Base-by-base conservation (phyloP, 1,140 invertebrate genomes). In the Micrasema minimum region DNA sequence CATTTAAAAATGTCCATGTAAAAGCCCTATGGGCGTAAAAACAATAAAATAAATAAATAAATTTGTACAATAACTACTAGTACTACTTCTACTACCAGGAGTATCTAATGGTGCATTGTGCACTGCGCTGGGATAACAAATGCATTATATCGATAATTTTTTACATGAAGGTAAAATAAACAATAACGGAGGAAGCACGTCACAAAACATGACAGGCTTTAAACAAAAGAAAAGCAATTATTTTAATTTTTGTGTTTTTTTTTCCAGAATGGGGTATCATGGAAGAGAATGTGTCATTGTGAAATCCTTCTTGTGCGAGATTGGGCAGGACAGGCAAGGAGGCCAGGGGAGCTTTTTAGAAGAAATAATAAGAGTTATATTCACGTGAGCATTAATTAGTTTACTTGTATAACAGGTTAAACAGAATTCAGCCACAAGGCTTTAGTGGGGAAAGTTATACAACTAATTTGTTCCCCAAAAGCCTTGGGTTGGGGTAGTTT, bases 201-300 rank as follows among this genome's bases (percentile, higher is more conserved):
- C n/a, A n/a, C n/a, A n/a, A n/a, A n/a, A n/a, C n/a, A n/a, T n/a
- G n/a, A n/a, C n/a, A n/a, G n/a, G n/a, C n/a, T n/a, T n/a, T n/a
- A n/a, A n/a, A n/a, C n/a, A n/a, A n/a, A n/a, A n/a, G n/a, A n/a
- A n/a, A n/a, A n/a, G n/a, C n/a, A n/a, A n/a, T n/a, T n/a, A n/a
- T n/a, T n/a, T n/a, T n/a, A n/a, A n/a, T n/a, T 50, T 50, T 50
- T 50, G n/a, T 18, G 26, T 51, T 18, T 51, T 45, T 51, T 12
- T 66, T 83, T 83, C 46, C 77, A 89, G 88, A 50, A 80, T 87
- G 50, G 87, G 86, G 2, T 84, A 80, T 77, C 80, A 83, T 46
- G 88, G 88, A 2, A 82, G 78, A 72, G 83, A 85, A 31, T 90
- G 88, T 74, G 80, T 89, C 0, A 79, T 87, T 22, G 86, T 85